Evolutionary conservation across 2,888 invertebrate species (phyloP).

Genomic region (Beris chalybata): DNA sequence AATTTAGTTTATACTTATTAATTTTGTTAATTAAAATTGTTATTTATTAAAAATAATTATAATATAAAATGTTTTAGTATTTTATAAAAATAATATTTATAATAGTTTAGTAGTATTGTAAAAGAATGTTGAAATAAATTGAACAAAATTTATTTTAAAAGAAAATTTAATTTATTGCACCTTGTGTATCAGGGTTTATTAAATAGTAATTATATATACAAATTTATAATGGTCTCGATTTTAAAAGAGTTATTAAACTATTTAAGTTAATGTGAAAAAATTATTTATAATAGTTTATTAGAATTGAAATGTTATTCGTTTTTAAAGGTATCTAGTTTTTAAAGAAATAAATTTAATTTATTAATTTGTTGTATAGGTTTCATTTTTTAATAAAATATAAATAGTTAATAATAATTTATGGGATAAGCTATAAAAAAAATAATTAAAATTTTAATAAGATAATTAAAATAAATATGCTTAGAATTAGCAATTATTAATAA

Average conservation of each 20-base stretch:
- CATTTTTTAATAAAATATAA: slow-evolving; percentile 47
- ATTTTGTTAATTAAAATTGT: slow-evolving; percentile 46
- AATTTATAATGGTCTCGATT: slow-evolving; percentile 61
- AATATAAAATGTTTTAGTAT: slow-evolving; percentile 57
- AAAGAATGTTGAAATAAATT: slow-evolving; percentile 60
- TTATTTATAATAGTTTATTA: slow-evolving; percentile 64
- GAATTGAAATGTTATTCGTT: slow-evolving; percentile 69
- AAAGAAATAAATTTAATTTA: slow-evolving; percentile 64
- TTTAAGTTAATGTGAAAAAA: slow-evolving; percentile 63
- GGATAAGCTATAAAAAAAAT: slow-evolving; percentile 65
- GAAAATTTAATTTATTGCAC: slow-evolving; percentile 8
- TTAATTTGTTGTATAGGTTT: slow-evolving; percentile 49
- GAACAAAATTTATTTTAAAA: slow-evolving; percentile 57
- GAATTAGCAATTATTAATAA: slow-evolving; percentile 62
- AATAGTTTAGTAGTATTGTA: slow-evolving; percentile 63
- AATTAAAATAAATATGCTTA: slow-evolving; percentile 61
- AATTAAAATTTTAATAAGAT: slow-evolving; percentile 57
- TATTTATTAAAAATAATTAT: slow-evolving; percentile 57
- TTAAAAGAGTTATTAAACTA: slow-evolving; percentile 65
- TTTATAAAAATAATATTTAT: slow-evolving; percentile 58
- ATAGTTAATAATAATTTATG: slow-evolving; percentile 59
- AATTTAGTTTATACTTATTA: slow-evolving; percentile 43
- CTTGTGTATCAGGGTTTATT: no score
- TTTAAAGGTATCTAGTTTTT: slow-evolving; percentile 70
- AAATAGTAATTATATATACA: no score